These are phyloP conservation scores for Propsilocerus akamusi DNA, from an alignment of 1,140 invertebrate genomes.

Conservation along the genomic window DNA sequence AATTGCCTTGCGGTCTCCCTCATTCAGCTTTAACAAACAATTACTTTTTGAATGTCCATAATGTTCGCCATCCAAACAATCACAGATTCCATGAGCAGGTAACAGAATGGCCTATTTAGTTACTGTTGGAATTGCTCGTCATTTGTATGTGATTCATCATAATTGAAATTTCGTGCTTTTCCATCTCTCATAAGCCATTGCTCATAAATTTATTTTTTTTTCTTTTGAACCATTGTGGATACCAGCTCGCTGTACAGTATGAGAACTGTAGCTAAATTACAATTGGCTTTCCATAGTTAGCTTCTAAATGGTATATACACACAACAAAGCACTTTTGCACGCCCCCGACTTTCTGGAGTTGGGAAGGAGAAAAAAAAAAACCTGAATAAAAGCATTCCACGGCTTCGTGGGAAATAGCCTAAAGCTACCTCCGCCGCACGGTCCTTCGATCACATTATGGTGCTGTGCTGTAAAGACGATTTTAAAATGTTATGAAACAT, in stretches of 20 bases:
- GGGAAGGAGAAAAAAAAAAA: background rate
- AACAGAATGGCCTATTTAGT: too few species aligned
- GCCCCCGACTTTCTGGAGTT: too few species aligned
- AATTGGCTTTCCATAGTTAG: background rate
- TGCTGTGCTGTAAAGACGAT: background rate
- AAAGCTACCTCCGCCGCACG: too few species aligned
- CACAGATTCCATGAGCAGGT: background rate
- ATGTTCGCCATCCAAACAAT: background rate
- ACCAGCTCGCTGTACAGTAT: background rate
- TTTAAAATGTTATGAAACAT: background rate
- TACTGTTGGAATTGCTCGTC: too few species aligned
- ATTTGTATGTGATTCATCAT: too few species aligned
- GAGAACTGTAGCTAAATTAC: background rate
- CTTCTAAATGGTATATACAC: background rate
- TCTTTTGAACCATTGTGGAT: too few species aligned
- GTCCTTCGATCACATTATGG: background rate
- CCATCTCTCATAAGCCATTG: background rate
- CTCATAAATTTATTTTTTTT: too few species aligned
- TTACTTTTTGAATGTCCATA: slow-evolving; percentile 2
- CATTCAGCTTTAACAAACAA: too few species aligned
- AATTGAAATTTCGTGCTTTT: slow-evolving; percentile 2
- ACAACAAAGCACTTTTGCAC: background rate
- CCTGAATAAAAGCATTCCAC: background rate
- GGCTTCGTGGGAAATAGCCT: background rate
- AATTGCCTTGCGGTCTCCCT: too few species aligned